Conservation (phyloP, 2,113 vertebrate species). For the Pontoporia blainvillei region DNA sequence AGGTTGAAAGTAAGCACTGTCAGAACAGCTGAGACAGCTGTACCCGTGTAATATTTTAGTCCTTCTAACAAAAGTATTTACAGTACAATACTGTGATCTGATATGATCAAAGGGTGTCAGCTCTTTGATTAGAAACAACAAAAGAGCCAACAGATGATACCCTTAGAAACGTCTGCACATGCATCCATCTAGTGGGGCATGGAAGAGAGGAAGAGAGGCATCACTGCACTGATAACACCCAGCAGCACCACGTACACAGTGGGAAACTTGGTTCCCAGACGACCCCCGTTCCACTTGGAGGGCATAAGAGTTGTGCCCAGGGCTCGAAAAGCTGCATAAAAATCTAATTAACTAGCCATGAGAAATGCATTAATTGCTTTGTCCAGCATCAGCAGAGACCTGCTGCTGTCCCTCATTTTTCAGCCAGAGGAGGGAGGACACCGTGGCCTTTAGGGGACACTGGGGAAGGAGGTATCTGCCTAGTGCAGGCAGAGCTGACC, state of each 20-base stretch:
- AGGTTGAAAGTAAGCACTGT: background rate
- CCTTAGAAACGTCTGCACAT: background rate
- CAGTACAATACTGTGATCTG: slow-evolving; percentile 25
- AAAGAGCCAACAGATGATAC: background rate
- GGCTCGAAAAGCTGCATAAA: background rate
- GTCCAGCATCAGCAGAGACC: background rate
- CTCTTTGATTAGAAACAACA: slow-evolving; percentile 56
- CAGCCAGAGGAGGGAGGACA: background rate
- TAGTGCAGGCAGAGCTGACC: background rate
- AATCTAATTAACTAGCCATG: slow-evolving; percentile 6
- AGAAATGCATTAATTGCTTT: slow-evolving; percentile 21
- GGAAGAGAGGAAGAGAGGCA: background rate
- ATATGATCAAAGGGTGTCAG: slow-evolving; percentile 35
- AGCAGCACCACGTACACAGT: background rate
- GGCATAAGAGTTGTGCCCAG: background rate
- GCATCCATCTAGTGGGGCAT: background rate
- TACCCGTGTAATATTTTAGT: background rate
- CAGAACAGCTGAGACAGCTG: background rate
- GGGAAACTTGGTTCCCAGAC: background rate
- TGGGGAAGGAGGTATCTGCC: background rate
- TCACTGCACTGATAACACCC: too few species aligned
- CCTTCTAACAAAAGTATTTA: slow-evolving; percentile 15
- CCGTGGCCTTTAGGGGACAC: accelerated
- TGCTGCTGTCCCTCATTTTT: background rate
- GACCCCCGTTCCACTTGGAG: background rate